Percentiles rank a stretch among this genome's conserved stretches.
phyloP scores from a whole-genome alignment of 2,797 vertebrate species.

The Prunella strophiata region DNA sequence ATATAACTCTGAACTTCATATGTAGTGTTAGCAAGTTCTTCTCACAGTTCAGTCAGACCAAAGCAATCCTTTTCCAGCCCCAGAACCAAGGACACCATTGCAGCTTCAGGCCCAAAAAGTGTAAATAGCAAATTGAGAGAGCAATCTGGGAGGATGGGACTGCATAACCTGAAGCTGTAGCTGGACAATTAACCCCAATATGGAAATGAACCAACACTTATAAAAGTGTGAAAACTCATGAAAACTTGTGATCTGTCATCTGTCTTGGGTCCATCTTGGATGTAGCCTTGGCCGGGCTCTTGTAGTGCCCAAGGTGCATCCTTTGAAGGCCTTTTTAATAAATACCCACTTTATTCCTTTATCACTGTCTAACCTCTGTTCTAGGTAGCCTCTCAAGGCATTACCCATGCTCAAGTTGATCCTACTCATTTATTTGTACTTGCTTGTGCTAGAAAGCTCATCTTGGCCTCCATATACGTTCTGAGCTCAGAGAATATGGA shows the following conservation, averaged over 20 bases:
- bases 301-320: neutral
- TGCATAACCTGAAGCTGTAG: neutral
- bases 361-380: neutral
- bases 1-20: neutral
- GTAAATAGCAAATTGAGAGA: neutral
- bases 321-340: neutral
- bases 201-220: neutral
- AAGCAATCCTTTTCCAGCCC: neutral
- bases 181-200: neutral
- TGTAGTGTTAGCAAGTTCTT: neutral
- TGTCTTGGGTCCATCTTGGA: neutral
- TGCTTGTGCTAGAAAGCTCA: neutral
- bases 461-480: neutral
- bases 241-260: neutral
- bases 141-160: neutral
- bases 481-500: neutral
- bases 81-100: fast-evolving
- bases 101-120: neutral
- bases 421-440: neutral
- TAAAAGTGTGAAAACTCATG: neutral
- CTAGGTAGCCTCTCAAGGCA: neutral
- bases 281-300: neutral
- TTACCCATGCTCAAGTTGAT: neutral
- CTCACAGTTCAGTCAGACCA: neutral
- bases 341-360: neutral